Evolutionary conservation across 2,113 vertebrate genomes (phyloP), one percentile per base, ranked within the genome.

Genomic region (Colinus virginianus): DNA sequence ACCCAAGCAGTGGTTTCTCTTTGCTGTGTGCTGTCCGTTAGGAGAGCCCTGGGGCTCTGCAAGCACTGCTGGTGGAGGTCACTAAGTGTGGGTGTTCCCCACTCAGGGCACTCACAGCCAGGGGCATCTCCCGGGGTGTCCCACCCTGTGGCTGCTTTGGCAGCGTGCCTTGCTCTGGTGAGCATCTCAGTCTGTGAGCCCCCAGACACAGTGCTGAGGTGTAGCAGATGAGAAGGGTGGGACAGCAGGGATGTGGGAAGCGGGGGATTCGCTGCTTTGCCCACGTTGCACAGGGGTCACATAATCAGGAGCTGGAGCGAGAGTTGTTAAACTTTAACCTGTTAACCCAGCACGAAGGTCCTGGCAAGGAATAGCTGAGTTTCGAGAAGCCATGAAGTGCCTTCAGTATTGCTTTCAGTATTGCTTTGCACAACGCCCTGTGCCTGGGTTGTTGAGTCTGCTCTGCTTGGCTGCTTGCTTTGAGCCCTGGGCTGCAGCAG

Each of bases 311-410:
- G 46, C 63, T 78, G 86, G 64, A 45, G 43, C 0, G 22, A 36
- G 77, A 62, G 58, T 11, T 1, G 93, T 92, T 97, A 95, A 95
- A 91, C 14, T 88, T 90, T 96, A 96, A 96, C 80, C 74, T 43
- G 34, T 16, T 20, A 68, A 34, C 69, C 18, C 36, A 72, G 87
- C 26, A 10, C 64, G 74, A 82, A 91, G 90, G 88, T 91, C 82
- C 8, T 28, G 62, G 32, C 2, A 40, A 45, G 43, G 22, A 49
- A 58, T 82, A 66, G 36, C 67, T 34, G 84, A 13, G 23, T 85
- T 92, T 67, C 36, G 4, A 85, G 93, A 67, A 90, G 34, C 3
- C 63, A 1, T 25, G 13, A 2, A 67, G 46, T 1, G 0, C 55
- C 30, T 58, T 58, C 55, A n/a, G 36, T 32, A 45, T 78, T 84